These are phyloP conservation scores for Protobothrops mucrosquamatus DNA, from an alignment of 2,113 vertebrate genomes.

Conservation along the genomic window DNA sequence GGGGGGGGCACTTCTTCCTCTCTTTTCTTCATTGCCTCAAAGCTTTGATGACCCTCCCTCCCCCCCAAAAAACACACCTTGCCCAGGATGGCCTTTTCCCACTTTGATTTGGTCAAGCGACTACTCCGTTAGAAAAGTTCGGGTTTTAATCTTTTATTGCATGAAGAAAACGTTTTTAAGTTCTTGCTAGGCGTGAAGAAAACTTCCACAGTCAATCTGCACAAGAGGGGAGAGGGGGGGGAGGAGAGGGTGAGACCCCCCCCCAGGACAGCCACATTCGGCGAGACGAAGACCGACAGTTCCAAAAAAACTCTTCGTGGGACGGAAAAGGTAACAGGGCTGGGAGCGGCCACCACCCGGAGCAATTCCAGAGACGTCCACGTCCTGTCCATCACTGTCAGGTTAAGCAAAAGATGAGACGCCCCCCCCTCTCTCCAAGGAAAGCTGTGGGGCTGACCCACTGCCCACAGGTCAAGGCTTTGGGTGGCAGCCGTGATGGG, in stretches of 20 bases:
- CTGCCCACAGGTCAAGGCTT: too few relatives aligned
- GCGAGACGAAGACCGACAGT: rapidly evolving
- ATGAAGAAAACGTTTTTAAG: conserved; percentile 36
- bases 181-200: conserved; percentile 25
- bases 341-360: too few relatives aligned
- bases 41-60: neutral
- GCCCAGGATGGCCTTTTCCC: neutral
- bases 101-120: neutral
- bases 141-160: conserved; percentile 26
- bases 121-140: neutral
- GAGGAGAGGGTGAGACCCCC: neutral
- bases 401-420: too few relatives aligned
- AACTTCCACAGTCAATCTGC: conserved; percentile 43
- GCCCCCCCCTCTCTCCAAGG: rapidly evolving
- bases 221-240: neutral
- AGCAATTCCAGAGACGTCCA: neutral
- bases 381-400: neutral
- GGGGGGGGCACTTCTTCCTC: neutral
- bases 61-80: neutral
- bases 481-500: too few relatives aligned
- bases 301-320: neutral
- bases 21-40: neutral
- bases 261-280: conserved; percentile 22
- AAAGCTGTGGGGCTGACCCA: neutral
- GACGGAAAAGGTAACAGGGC: neutral